Evolutionary conservation across 1,140 invertebrate species (phyloP).

Genomic region (Solenopsis invicta): DNA sequence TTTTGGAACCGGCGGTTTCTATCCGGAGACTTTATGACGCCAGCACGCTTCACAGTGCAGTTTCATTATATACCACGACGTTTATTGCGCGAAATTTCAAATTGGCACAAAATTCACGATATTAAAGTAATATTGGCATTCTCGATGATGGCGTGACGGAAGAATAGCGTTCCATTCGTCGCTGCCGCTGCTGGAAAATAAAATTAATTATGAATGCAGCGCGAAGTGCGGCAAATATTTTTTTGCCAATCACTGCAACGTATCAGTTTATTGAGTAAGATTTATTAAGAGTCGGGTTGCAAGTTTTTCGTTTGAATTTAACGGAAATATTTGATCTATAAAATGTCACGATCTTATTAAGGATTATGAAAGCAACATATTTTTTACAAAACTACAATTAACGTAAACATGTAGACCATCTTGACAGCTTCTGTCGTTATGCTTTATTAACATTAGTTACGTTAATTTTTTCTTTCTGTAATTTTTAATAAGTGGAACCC

Average conservation of each 20-base stretch:
- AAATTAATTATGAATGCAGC: conserved; percentile 54
- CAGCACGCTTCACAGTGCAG: conserved; percentile 40
- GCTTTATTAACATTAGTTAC: conserved; percentile 32
- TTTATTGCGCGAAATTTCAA: conserved; percentile 62
- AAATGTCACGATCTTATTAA: not conserved
- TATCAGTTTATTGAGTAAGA: conserved; percentile 22
- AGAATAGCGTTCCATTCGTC: conserved; percentile 48
- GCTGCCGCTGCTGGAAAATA: conserved; percentile 41
- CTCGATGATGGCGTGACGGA: conserved; percentile 48
- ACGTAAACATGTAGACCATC: not conserved
- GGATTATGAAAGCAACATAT: not conserved
- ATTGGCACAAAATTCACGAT: conserved; percentile 57
- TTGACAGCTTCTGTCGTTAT: not conserved
- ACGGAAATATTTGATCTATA: not conserved
- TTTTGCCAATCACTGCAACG: conserved; percentile 27
- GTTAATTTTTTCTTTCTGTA: not conserved
- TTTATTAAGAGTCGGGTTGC: conserved; percentile 36
- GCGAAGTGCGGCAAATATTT: not conserved
- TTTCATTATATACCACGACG: conserved; percentile 55
- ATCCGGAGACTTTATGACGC: conserved; percentile 50
- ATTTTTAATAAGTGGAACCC: conserved; percentile 24
- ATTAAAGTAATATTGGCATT: conserved; percentile 65
- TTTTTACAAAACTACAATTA: not conserved
- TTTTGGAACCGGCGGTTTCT: conserved; percentile 55
- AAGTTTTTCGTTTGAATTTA: conserved; percentile 13